Conservation (phyloP, 2,113 vertebrate genomes). For the Alethe diademata region DNA sequence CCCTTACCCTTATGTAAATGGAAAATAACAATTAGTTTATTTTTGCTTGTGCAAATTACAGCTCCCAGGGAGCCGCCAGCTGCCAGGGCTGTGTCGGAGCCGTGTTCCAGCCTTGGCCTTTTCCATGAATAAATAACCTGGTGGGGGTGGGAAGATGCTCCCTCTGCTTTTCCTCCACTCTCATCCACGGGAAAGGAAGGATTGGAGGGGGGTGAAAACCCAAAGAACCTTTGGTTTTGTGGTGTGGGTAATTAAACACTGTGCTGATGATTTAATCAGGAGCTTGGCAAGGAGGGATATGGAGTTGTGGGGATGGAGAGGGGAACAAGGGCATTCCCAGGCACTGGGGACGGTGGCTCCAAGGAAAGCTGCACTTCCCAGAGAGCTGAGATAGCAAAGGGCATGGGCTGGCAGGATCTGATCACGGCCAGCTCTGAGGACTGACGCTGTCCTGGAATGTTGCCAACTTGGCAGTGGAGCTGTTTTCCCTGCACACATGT, state of each 20-base stretch:
- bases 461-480: background rate
- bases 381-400: background rate
- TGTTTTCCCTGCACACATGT: fast-evolving
- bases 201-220: fast-evolving
- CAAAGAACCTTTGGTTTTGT: background rate
- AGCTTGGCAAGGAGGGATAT: background rate
- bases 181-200: background rate
- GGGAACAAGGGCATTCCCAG: background rate
- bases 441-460: fast-evolving
- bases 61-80: slow-evolving; percentile 44
- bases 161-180: background rate
- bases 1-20: slow-evolving; percentile 28
- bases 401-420: background rate
- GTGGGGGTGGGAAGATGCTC: background rate
- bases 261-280: background rate
- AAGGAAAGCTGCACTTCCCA: background rate
- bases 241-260: background rate
- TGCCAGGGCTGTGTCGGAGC: background rate
- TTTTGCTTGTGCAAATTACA: slow-evolving; percentile 52
- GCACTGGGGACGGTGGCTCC: fast-evolving
- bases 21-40: slow-evolving; percentile 57
- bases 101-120: background rate
- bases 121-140: slow-evolving; percentile 50
- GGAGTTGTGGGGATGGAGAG: background rate
- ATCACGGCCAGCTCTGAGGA: background rate